Base-by-base conservation (phyloP, 2,113 vertebrate genomes). In the Brachionichthys hirsutus region DNA sequence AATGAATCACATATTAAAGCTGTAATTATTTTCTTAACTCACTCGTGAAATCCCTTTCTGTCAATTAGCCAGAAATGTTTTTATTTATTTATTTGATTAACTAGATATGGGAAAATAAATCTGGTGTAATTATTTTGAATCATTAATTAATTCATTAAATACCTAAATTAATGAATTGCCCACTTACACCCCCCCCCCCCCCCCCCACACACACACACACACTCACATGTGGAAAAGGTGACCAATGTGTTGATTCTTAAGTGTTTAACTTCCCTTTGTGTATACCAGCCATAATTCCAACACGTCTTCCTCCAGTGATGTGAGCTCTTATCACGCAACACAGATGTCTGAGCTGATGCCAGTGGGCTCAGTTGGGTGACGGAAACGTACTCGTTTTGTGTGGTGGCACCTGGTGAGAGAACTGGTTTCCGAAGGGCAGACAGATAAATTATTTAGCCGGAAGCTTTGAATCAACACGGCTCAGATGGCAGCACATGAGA, bases 401-500 rank as follows among this genome's bases (percentile, higher is more conserved):
- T 13, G 41, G 77, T 71, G 78, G 78, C 80, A 72, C 68, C 65
- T 53, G 70, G 69, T 56, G 75, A 4, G 70, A 65, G 57, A 16
- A 9, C 67, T 2, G 72, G 60, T 77, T 79, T 82, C 78, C 65
- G 70, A 85, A 78, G 81, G 83, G 81, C 85, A 80, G 59, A 64
- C 49, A 40, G 68, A 84, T 85, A 81, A 85, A 90, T 88, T 78
- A 85, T 88, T 85, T 78, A 87, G 62, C 77, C 74, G 48, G 49
- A 76, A 85, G 77, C 87, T 88, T 82, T 83, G 83, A 77, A 74
- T 84, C 76, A 80, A 76, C 73, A 35, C 6, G 15, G 70, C 83
- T 87, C 83, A 80, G 79, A 86, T 85, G 85, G 77, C 79, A 73
- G 63, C 73, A 79, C 77, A 84, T 82, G 79, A 82, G 81, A 84